Conservation (phyloP, 2,888 invertebrate species). For the Amiota communis region DNA sequence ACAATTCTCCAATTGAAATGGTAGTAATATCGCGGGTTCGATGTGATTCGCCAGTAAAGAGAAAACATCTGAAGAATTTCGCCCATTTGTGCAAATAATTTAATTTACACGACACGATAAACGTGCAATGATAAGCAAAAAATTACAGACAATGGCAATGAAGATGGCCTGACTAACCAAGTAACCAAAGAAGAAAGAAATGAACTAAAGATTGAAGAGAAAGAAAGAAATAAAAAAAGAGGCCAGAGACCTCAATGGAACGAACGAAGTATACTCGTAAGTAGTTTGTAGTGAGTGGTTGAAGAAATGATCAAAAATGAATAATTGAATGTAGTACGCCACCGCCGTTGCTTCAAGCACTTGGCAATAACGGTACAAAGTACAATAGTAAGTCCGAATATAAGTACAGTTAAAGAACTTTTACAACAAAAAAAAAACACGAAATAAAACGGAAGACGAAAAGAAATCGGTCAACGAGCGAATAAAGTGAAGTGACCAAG, state of each 20-base stretch:
- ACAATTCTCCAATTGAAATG: not conserved
- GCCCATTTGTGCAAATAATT: constrained; percentile 14
- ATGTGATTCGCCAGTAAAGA: not conserved
- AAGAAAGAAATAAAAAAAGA: not conserved
- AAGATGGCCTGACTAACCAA: too few relatives aligned
- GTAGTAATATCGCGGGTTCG: not conserved
- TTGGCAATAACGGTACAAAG: constrained; percentile 16
- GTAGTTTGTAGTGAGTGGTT: too few relatives aligned
- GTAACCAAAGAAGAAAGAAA: not conserved
- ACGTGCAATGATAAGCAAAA: constrained; percentile 12
- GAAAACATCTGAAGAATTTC: not conserved
- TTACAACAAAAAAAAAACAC: not conserved
- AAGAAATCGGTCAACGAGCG: constrained; percentile 12
- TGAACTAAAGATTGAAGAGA: not conserved
- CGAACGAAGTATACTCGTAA: too few relatives aligned
- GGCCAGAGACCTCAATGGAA: not conserved
- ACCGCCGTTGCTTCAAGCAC: not conserved
- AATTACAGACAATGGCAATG: not conserved
- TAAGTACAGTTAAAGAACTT: too few relatives aligned
- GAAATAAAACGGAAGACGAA: not conserved
- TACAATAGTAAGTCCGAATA: not conserved
- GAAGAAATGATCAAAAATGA: too few relatives aligned
- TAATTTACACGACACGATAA: constrained; percentile 11
- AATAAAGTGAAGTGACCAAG: not conserved
- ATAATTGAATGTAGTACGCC: too few relatives aligned